Evolutionary conservation across 1,140 invertebrate species (phyloP), one percentile per base, ranked within the genome.

Genomic region (Leptopilina boulardi): DNA sequence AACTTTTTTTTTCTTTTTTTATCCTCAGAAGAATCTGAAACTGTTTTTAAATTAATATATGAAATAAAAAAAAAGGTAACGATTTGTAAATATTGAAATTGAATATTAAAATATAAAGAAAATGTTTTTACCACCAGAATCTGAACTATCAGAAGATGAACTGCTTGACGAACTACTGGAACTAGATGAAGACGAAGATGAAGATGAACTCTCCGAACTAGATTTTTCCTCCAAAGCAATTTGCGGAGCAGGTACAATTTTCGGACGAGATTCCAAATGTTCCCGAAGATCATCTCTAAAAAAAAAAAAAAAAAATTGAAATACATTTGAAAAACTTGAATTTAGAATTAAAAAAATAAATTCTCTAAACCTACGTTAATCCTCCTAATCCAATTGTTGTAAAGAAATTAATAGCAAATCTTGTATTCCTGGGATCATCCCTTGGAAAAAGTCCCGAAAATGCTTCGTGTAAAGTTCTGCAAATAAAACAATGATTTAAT

Each of bases 391-490:
- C 99, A 89, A 99, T 99, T 0, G 98, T 98, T 0, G 99, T 99
- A 87, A 99, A 99, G 90, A 99, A 99, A 87, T 99, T 99, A 66
- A 99, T 99, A 0, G 99, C 96, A 92, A 99, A 99, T 85, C 98
- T 92, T 0, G 98, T 99, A 89, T 99, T 98, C 86, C 96, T 95
- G 0, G 98, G 98, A 92, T 99, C 96, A 89, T 99, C 98, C 77
- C 97, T 93, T 0, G 99, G 99, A 91, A 99, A 98, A 11, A 99
- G 87, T 0, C 98, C 98, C 77, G 96, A 94, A 91, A 99, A 98
- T 38, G 96, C 96, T 56, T 93, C 91, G 85, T 97, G 94, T 30
- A 99, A 85, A 10, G 97, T 97, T 77, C 96, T 97, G 89, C 80
- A 93, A 93, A 77, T 23, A 80, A 82, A 71, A 74, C 81, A 71